Base-by-base conservation (phyloP, 2,797 vertebrate species). In the Bryconaethiops microstoma region DNA sequence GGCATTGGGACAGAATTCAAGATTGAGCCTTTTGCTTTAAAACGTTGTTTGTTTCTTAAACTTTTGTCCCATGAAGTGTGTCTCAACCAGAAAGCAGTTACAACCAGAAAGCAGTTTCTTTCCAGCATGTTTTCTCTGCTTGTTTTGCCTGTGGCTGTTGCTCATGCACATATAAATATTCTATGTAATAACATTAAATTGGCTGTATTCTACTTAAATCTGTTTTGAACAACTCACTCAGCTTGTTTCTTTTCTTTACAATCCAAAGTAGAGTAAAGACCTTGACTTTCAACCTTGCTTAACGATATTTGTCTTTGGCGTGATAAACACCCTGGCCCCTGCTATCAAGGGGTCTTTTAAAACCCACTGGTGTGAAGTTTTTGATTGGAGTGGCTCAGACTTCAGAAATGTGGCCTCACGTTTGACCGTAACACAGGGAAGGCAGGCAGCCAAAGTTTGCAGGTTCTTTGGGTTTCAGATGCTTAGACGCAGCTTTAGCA, bases 251-350 rank as follows among this genome's bases (percentile, higher is more conserved):
- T 72, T n/a, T 54, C 21, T 69, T 87, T 70, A 86, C 86, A 86
- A 82, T 86, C 74, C 89, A 83, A 84, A 62, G 76, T 78, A 82
- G 85, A 59, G 75, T 76, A n/a, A 48, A 14, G 17, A 70, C 68
- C 70, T 79, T 78, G 55, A 16, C 82, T 85, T 76, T 69, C 84
- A 87, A 67, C 25, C 9, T 78, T 76, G 78, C 81, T 83, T 12
- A 19, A 83, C 82, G 82, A 69, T 78, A 88, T 88, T 88, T 81
- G 82, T 78, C 79, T 80, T 70, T 88, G 83, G 80, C 84, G 87
- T 76, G 85, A 87, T 87, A 91, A 91, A 89, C 80, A 63, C 40
- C 65, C 55, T 74, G 79, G 89, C 84, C 83, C 76, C 84, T 87
- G 79, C 77, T 78, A 17, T 76, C 39, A 55, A 45, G 74, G 80